phyloP scores from a whole-genome alignment of 1,140 invertebrate species.

The Chironomus tepperi region DNA sequence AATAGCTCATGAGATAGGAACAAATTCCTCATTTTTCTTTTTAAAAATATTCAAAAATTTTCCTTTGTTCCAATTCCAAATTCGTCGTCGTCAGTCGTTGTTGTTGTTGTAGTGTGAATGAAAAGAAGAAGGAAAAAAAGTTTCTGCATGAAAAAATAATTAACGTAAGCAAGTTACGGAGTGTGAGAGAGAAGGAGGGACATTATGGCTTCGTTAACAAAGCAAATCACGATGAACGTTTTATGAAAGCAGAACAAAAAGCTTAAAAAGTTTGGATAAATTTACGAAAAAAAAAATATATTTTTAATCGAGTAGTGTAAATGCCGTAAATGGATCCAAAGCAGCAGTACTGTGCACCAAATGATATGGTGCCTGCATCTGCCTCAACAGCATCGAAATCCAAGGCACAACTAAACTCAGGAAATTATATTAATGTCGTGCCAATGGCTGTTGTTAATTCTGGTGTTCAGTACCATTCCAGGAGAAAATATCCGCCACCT shows the following conservation, averaged over 20 bases:
- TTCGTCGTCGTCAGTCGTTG: no score
- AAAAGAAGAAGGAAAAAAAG: no score
- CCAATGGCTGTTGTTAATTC: constrained; percentile 22
- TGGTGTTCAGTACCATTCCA: background rate
- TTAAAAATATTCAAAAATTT: no score
- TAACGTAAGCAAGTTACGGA: no score
- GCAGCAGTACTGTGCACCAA: constrained; percentile 18
- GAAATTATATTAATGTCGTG: constrained; percentile 22
- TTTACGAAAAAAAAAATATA: background rate
- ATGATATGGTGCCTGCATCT: background rate
- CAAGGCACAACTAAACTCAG: constrained; percentile 20
- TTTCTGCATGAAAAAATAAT: no score
- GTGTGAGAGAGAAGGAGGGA: no score
- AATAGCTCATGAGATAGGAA: no score
- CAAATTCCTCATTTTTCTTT: no score
- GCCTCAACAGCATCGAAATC: background rate
- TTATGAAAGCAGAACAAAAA: background rate
- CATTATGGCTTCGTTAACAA: background rate
- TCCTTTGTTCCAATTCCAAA: no score
- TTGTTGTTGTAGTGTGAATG: no score
- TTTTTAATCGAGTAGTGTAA: background rate
- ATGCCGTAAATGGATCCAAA: constrained; percentile 19
- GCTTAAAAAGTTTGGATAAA: background rate
- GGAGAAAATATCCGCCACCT: constrained; percentile 19
- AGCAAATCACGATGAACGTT: constrained; percentile 9